phyloP scores from a whole-genome alignment of 2,888 invertebrate species.

The Cantharis rustica region DNA sequence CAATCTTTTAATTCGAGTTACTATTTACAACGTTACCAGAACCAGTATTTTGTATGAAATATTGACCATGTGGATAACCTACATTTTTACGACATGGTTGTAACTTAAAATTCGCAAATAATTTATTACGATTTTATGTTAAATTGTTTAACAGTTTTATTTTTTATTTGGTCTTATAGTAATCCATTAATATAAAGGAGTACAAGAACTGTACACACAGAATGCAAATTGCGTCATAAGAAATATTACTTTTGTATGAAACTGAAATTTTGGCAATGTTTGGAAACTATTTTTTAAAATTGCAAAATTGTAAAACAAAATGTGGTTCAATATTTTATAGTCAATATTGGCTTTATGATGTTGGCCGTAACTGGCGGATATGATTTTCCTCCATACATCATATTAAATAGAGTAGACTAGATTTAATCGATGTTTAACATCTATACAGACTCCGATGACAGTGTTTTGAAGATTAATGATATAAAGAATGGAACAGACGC shows the following conservation, averaged over 20 bases:
- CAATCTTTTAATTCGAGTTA: neutral
- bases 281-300: neutral
- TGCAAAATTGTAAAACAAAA: neutral
- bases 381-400: neutral
- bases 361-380: neutral
- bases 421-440: slow-evolving; percentile 16
- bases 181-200: neutral
- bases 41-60: slow-evolving; percentile 2
- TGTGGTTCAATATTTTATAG: neutral
- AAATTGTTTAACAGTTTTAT: neutral
- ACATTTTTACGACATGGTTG: neutral
- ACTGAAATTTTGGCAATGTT: neutral
- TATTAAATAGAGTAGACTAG: slow-evolving; percentile 3
- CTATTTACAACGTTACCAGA: neutral
- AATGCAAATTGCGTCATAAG: neutral
- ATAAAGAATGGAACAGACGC: slow-evolving; percentile 9
- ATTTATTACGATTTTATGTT: neutral
- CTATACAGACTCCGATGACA: slow-evolving; percentile 4
- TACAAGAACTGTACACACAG: neutral
- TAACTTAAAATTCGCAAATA: neutral
- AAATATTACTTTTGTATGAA: neutral
- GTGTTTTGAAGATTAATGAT: slow-evolving; percentile 15
- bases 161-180: neutral
- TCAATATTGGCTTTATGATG: neutral
- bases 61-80: slow-evolving; percentile 1